phyloP scores from a whole-genome alignment of 2,113 vertebrate species.

The Chaetorhynchus papuensis region DNA sequence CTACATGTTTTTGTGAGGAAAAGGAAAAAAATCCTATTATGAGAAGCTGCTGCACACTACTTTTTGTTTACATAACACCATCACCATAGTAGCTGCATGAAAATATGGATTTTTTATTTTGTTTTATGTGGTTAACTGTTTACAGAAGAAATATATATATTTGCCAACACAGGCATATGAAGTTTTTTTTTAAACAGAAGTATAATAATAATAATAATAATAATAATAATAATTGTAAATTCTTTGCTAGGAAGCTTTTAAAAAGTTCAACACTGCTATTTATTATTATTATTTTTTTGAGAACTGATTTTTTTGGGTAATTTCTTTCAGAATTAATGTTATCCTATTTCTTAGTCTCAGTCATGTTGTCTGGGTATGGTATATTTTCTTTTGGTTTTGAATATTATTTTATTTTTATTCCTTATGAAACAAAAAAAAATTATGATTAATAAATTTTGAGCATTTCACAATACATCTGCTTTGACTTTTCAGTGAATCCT shows the following conservation, averaged over 20 bases:
- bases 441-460: constrained; percentile 63
- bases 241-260: constrained; percentile 41
- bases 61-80: constrained; percentile 60
- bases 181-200: constrained; percentile 50
- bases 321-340: constrained; percentile 30
- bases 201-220: constrained; percentile 30
- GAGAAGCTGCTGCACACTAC: constrained; percentile 39
- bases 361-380: constrained; percentile 31
- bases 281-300: constrained; percentile 38
- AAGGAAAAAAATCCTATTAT: not conserved
- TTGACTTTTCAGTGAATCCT: not conserved
- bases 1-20: not conserved
- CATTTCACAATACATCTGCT: constrained; percentile 34
- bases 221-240: constrained; percentile 45
- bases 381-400: constrained; percentile 26
- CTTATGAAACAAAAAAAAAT: not conserved
- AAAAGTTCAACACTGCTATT: constrained; percentile 52
- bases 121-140: constrained; percentile 59
- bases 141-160: constrained; percentile 58
- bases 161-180: constrained; percentile 42
- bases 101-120: not conserved
- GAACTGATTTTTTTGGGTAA: constrained; percentile 28
- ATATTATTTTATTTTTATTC: constrained; percentile 36
- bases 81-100: constrained; percentile 37
- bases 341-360: not conserved